Evolutionary conservation across 2,888 invertebrate genomes (phyloP), one percentile per base, ranked within the genome.

Genomic region (Parnassius apollo): DNA sequence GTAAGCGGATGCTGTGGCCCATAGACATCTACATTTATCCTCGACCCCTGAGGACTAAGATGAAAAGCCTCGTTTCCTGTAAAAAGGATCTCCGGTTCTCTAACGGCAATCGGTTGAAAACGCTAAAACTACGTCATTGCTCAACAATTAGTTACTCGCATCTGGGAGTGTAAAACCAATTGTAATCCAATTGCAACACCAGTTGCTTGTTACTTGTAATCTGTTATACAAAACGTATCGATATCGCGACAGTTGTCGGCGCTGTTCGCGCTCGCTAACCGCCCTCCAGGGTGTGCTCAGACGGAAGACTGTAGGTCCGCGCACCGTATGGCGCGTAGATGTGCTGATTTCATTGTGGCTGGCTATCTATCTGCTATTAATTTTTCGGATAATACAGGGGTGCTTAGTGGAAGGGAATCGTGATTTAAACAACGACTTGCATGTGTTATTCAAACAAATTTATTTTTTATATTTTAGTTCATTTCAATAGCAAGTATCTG

Each of bases 191-290:
- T 63, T 59, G 61, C 45, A 53, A 67, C 63, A 68, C 68, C 71
- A 71, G 68, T 69, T 67, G 65, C 53, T 63, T 66, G 70, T 71
- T 71, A 72, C 74, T 73, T 69, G 72, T 71, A 75, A 82, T 82
- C 81, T 77, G 66, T 72, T 64, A 72, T 74, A 75, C 74, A 81
- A 80, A 80, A 78, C 76, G 76, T 83, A 82, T 83, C 82, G 74
- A 74, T 82, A 74, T 75, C 77, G 75, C 67, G 82, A 86, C 87
- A 87, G 87, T 86, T 87, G 87, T 78, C 71, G 68, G 55, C 66
- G 68, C 71, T 75, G 76, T 75, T 72, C 72, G 62, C 71, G 59
- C 62, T 48, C 57, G 61, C 61, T 65, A 68, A 73, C 73, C 71
- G 71, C 77, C 80, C 82, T 75, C 79, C 49, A 69, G 81, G 82